Percentiles rank a stretch among this genome's conserved stretches.
phyloP scores from a whole-genome alignment of 2,797 vertebrate species.

The Lateolabrax maculatus region DNA sequence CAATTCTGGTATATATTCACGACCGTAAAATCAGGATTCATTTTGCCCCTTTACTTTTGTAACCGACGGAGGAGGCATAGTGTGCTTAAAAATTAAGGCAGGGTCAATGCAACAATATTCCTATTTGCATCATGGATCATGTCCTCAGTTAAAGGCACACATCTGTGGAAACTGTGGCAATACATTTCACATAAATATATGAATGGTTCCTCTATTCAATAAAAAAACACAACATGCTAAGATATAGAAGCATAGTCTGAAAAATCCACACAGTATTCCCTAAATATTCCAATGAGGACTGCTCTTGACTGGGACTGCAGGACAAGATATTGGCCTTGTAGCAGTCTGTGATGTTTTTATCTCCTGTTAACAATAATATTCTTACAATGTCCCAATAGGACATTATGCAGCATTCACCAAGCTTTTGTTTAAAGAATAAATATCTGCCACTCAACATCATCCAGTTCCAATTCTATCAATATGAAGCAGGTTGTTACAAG shows the following conservation, averaged over 20 bases:
- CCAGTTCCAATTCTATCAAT: neutral
- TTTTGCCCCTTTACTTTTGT: constrained; percentile 45
- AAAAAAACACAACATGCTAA: constrained; percentile 5
- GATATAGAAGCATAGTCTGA: neutral
- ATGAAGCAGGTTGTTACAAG: neutral
- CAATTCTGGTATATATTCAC: constrained; percentile 44
- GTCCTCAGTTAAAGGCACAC: constrained; percentile 39
- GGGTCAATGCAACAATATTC: constrained; percentile 37
- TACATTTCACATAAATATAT: constrained; percentile 15
- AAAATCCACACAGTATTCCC: constrained; percentile 4
- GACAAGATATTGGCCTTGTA: constrained; percentile 6
- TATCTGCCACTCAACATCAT: neutral
- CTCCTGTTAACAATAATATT: constrained; percentile 1
- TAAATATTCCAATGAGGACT: constrained; percentile 13
- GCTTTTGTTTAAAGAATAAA: constrained; percentile 8
- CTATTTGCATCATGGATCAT: constrained; percentile 35
- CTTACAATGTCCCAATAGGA: neutral
- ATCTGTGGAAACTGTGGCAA: constrained; percentile 26
- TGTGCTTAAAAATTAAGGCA: constrained; percentile 37
- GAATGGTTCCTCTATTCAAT: neutral
- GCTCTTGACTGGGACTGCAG: neutral
- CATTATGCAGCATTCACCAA: neutral
- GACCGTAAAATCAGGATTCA: constrained; percentile 65
- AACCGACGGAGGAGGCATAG: constrained; percentile 28
- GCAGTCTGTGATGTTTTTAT: constrained; percentile 2